These are phyloP conservation scores for Monodelphis domestica DNA, from an alignment of 2,797 vertebrate genomes.

Conservation along the genomic window DNA sequence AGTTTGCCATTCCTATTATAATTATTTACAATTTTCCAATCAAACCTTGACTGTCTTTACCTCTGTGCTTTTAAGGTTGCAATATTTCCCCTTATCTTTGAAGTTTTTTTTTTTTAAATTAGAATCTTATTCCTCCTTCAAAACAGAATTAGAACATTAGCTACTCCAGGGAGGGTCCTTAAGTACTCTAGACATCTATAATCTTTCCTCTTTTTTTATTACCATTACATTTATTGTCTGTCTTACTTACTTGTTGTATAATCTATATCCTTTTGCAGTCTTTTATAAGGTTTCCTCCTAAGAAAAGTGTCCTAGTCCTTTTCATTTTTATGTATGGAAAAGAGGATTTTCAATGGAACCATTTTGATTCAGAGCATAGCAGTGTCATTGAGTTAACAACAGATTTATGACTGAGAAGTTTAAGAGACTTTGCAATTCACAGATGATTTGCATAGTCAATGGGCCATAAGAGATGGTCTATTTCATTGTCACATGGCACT, in stretches of 20 bases:
- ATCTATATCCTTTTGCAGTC: too few relatives aligned
- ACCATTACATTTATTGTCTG: neutral
- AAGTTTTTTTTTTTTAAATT: neutral
- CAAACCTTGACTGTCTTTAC: neutral
- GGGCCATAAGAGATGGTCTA: slow-evolving; percentile 10
- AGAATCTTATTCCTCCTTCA: neutral
- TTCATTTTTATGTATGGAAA: neutral
- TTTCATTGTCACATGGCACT: slow-evolving; percentile 1
- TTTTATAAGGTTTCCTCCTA: neutral
- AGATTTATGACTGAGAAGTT: slow-evolving; percentile 40
- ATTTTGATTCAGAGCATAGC: slow-evolving; percentile 31
- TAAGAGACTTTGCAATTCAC: slow-evolving; percentile 43
- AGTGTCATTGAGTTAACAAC: slow-evolving; percentile 23
- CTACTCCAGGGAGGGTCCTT: neutral
- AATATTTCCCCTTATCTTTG: neutral
- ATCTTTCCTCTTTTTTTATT: neutral
- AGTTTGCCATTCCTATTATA: neutral
- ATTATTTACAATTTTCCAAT: neutral
- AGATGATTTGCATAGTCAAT: slow-evolving; percentile 51
- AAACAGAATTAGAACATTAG: neutral
- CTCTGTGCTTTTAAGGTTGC: neutral
- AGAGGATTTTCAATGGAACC: slow-evolving; percentile 26
- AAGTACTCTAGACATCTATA: neutral
- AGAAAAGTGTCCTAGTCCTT: neutral
- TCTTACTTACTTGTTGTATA: neutral